Conservation (phyloP, 2,113 vertebrate genomes). For the human (Homo sapiens) region DNA sequence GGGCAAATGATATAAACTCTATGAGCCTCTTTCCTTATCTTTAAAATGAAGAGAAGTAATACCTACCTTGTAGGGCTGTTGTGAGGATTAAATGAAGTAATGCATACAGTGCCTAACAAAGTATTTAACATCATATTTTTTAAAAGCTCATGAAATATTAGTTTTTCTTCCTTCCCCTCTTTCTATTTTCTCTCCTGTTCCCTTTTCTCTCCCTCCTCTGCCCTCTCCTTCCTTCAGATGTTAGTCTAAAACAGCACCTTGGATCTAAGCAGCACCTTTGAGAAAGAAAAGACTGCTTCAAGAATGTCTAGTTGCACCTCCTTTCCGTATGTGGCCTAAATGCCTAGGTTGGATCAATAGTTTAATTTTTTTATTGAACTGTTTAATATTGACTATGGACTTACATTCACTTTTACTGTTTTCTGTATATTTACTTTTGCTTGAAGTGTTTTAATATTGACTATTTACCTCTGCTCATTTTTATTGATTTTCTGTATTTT, state of each 20-base stretch:
- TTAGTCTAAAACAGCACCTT: constrained; percentile 55
- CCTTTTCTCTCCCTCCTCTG: background rate
- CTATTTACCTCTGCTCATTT: constrained; percentile 46
- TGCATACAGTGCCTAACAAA: background rate
- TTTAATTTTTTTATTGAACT: constrained; percentile 24
- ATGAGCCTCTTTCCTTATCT: background rate
- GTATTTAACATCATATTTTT: background rate
- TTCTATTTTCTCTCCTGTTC: background rate
- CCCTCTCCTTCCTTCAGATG: constrained; percentile 35
- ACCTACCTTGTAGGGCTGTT: background rate
- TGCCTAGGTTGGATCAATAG: background rate
- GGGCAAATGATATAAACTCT: background rate
- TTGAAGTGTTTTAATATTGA: constrained; percentile 64
- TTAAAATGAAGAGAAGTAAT: background rate
- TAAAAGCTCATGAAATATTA: constrained; percentile 46
- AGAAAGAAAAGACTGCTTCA: constrained; percentile 61
- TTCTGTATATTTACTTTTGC: constrained; percentile 57
- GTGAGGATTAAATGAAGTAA: constrained; percentile 20
- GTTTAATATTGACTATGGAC: constrained; percentile 49
- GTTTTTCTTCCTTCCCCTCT: constrained; percentile 1
- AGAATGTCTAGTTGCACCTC: constrained; percentile 42
- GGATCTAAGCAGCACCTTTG: constrained; percentile 42
- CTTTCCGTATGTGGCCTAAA: constrained; percentile 54
- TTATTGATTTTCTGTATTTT: constrained; percentile 70
- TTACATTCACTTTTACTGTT: background rate